These are phyloP conservation scores for Panurus biarmicus DNA, from an alignment of 2,113 vertebrate species.

Conservation along the genomic window DNA sequence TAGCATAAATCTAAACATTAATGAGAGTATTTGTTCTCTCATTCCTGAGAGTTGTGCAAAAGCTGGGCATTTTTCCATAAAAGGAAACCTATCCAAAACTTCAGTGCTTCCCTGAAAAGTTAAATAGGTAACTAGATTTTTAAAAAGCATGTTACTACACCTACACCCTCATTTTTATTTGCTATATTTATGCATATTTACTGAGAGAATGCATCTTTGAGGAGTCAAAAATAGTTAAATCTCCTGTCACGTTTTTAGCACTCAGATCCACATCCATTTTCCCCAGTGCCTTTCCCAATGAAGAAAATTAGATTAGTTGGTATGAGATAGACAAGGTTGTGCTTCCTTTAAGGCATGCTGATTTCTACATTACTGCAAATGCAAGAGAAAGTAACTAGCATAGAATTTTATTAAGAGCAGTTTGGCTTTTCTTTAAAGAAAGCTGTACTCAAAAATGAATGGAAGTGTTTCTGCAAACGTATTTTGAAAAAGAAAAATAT, in stretches of 20 bases:
- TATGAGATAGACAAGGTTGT: not conserved
- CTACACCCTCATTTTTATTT: not conserved
- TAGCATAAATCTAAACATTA: not conserved
- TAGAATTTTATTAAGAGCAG: not conserved
- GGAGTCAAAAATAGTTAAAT: not conserved
- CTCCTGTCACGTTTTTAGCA: not conserved
- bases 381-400: not conserved
- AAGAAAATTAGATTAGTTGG: not conserved
- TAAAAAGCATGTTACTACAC: not conserved
- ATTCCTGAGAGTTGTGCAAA: not conserved
- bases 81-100: not conserved
- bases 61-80: not conserved
- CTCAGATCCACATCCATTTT: not conserved
- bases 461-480: not conserved
- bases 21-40: not conserved
- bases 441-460: not conserved
- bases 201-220: not conserved
- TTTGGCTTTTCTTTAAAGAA: not conserved
- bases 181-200: not conserved
- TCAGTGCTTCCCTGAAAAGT: not conserved
- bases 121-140: not conserved
- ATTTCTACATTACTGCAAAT: not conserved
- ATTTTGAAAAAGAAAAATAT: not conserved
- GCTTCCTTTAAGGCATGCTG: not conserved
- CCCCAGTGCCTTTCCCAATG: not conserved